Evolutionary conservation across 2,113 vertebrate genomes (phyloP), one percentile per base, ranked within the genome.

Genomic region (Patagioenas fasciata): DNA sequence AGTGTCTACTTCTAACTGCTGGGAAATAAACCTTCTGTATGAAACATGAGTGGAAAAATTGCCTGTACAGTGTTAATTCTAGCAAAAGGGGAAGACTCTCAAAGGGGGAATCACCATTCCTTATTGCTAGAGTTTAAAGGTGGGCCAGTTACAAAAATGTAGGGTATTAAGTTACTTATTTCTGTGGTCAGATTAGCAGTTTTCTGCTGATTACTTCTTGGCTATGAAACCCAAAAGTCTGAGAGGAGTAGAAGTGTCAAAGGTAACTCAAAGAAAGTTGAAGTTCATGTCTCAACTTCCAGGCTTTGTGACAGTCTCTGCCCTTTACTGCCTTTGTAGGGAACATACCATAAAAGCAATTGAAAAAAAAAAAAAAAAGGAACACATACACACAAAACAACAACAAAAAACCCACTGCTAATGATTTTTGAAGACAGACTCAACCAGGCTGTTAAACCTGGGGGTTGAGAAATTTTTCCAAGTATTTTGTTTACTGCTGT

Each of bases 1-100:
- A 88, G 72, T 54, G 86, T 70, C 69, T 84, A 36, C 60, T 91
- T 93, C 53, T 67, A 78, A 56, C 58, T 88, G 32, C 73, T 84
- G 69, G 61, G 50, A 92, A 95, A 95, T 74, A 80, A 84, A 60
- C 44, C 69, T 86, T 86, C 80, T 75, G 11, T 89, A 60, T n/a
- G 38, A 89, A 93, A 88, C 0, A 0, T 58, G 60, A 92, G 34
- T 38, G 64, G 69, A 57, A 86, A 95, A 89, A 95, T 67, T 91
- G 56, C 19, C 60, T 88, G 13, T 21, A 50, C 47, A 60, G 19
- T 88, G 56, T 80, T 92, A 94, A 84, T 75, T 89, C 83, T 91
- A 88, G 47, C 64, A 77, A 92, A 92, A 32, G 64, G 36, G 92
- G 77, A 24, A 51, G 47, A 58, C 2, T 77, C 56, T 58, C 50